Conservation (phyloP, 2,888 invertebrate genomes). For the Nymphalis urticae region DNA sequence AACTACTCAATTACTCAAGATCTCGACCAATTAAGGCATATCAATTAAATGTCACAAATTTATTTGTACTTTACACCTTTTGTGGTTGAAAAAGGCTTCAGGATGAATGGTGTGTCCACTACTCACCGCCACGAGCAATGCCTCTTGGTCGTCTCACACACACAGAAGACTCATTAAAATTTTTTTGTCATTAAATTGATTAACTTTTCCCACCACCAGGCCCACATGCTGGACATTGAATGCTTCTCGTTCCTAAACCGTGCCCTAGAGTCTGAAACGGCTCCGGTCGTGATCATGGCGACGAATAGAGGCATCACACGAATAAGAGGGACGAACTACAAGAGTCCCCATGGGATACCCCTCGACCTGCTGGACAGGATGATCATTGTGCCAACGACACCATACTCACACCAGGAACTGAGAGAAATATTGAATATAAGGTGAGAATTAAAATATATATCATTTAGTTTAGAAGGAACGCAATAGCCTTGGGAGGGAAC, state of each 20-base stretch:
- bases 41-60: too few species aligned
- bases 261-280: constrained; percentile 97
- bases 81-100: too few species aligned
- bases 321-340: constrained; percentile 96
- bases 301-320: constrained; percentile 97
- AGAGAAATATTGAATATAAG: constrained; percentile 94
- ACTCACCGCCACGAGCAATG: too few species aligned
- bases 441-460: constrained; percentile 52
- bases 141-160: too few species aligned
- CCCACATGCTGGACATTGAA: constrained; percentile 99
- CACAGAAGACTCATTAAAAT: too few species aligned
- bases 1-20: too few species aligned
- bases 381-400: constrained; percentile 95
- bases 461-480: too few species aligned
- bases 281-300: constrained; percentile 99
- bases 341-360: constrained; percentile 98
- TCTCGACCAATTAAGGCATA: too few species aligned
- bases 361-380: constrained; percentile 97
- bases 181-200: neutral
- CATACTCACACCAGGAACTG: constrained; percentile 93
- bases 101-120: too few species aligned
- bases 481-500: too few species aligned
- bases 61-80: too few species aligned
- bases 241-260: constrained; percentile 99
- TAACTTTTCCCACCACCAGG: constrained; percentile 59